These are phyloP conservation scores for Sebastes aleutianus DNA, from an alignment of 2,797 vertebrate species.

Conservation along the genomic window DNA sequence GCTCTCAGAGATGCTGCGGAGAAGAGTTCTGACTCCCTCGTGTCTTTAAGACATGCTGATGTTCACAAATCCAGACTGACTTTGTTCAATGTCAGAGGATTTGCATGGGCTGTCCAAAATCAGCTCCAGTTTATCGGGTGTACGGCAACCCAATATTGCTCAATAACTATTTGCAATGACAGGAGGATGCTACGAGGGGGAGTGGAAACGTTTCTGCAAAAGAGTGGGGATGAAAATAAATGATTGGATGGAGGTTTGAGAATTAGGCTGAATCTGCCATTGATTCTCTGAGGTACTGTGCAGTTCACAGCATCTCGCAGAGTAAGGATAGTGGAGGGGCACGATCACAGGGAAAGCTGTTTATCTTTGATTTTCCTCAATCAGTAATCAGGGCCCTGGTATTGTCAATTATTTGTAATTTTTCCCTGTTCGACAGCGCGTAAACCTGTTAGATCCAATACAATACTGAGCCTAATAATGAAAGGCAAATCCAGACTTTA, in stretches of 20 bases:
- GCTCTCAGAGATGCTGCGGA: not conserved
- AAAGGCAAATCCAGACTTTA: slow-evolving; percentile 80
- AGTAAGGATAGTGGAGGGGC: slow-evolving; percentile 39
- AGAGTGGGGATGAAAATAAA: slow-evolving; percentile 54
- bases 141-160: slow-evolving; percentile 13
- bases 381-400: slow-evolving; percentile 70
- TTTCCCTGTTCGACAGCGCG: slow-evolving; percentile 68
- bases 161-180: slow-evolving; percentile 24
- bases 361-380: slow-evolving; percentile 73
- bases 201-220: slow-evolving; percentile 31
- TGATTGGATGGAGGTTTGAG: slow-evolving; percentile 33
- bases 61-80: slow-evolving; percentile 50
- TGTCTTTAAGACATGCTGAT: slow-evolving; percentile 45
- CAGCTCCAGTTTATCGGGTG: slow-evolving; percentile 29
- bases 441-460: slow-evolving; percentile 75
- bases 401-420: slow-evolving; percentile 80
- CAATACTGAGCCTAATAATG: slow-evolving; percentile 74
- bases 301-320: slow-evolving; percentile 8
- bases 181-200: slow-evolving; percentile 21
- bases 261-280: slow-evolving; percentile 47
- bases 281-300: slow-evolving; percentile 49
- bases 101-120: slow-evolving; percentile 11
- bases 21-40: slow-evolving; percentile 18
- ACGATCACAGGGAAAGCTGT: slow-evolving; percentile 57
- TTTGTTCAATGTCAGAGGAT: slow-evolving; percentile 51